phyloP scores from a whole-genome alignment of 1,140 invertebrate genomes.

The Campoletis sonorensis region DNA sequence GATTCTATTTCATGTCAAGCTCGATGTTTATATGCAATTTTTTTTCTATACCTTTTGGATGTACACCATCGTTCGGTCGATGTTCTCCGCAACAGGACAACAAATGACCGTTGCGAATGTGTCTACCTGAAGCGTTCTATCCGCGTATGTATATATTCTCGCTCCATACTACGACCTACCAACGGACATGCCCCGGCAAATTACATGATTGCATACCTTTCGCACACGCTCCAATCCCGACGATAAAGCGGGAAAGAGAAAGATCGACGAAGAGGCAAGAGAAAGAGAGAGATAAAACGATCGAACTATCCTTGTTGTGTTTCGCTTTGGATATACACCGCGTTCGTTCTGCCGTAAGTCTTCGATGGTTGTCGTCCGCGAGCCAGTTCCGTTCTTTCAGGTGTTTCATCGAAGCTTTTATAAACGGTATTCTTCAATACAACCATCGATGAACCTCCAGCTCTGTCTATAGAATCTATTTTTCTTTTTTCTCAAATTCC shows the following conservation, averaged over 20 bases:
- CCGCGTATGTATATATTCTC: conserved; percentile 29
- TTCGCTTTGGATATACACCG: conserved; percentile 40
- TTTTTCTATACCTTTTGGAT: conserved; percentile 1
- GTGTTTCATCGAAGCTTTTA: conserved; percentile 1
- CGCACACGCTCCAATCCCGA: conserved; percentile 51
- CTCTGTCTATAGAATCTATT: too few relatives aligned
- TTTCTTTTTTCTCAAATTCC: too few relatives aligned
- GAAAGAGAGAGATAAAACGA: conserved; percentile 2
- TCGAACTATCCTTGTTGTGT: conserved; percentile 32
- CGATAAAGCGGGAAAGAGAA: background rate
- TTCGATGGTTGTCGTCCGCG: background rate
- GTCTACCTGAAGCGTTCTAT: conserved; percentile 48
- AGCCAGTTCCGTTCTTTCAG: conserved; percentile 23
- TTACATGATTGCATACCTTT: conserved; percentile 63
- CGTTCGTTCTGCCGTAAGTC: conserved; percentile 25
- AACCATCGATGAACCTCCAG: too few relatives aligned
- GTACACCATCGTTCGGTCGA: conserved; percentile 32
- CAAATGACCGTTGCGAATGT: conserved; percentile 55
- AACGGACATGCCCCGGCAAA: conserved; percentile 47
- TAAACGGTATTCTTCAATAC: too few relatives aligned
- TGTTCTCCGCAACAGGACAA: conserved; percentile 25
- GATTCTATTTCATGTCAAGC: background rate
- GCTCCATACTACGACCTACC: conserved; percentile 21
- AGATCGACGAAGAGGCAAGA: too few relatives aligned
- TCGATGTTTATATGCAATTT: background rate